Evolutionary conservation across 2,797 vertebrate genomes (phyloP), one percentile per base, ranked within the genome.

Genomic region (Oceanodroma leucorhoa): DNA sequence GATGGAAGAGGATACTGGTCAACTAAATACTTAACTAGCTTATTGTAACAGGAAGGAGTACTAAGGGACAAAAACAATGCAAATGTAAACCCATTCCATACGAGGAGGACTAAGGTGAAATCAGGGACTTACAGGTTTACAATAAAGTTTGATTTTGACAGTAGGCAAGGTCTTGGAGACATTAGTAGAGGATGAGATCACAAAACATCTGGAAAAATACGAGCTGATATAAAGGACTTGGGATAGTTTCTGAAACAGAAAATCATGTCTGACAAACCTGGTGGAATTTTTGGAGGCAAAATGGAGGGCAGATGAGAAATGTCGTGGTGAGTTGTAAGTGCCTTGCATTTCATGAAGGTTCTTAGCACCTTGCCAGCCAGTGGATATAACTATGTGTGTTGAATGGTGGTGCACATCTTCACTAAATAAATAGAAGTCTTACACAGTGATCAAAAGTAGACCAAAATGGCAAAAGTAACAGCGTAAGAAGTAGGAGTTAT

Each of bases 81-180:
- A 95, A 80, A 93, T 82, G 32, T 69, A 95, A 96, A 93, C 62
- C 60, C 58, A 70, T 95, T 94, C 83, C 71, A 79, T 86, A 75
- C n/a, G 0, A 93, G 66, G 71, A 94, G 46, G 81, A 91, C 94
- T 87, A 83, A 90, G 90, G 80, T 93, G 95, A 96, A 96, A 91
- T 90, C 40, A 86, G 50, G 55, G 82, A 90, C n/a, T 90, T 89
- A 65, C 46, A 83, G 77, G 26, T 87, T 92, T 90, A 90, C 90
- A 96, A 90, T 96, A 96, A 97, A 95, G 76, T 93, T 95, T 66
- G 87, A 43, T 90, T 96, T 90, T 96, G 95, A 95, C 94, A 92
- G 95, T 87, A 96, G 66, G 43, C 70, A 91, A 96, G 34, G 53
- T 93, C 82, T 88, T 93, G 82, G 90, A 96, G 84, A 78, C 82